Conservation (phyloP, 2,797 vertebrate species). For the Philypnodon macrostomus region DNA sequence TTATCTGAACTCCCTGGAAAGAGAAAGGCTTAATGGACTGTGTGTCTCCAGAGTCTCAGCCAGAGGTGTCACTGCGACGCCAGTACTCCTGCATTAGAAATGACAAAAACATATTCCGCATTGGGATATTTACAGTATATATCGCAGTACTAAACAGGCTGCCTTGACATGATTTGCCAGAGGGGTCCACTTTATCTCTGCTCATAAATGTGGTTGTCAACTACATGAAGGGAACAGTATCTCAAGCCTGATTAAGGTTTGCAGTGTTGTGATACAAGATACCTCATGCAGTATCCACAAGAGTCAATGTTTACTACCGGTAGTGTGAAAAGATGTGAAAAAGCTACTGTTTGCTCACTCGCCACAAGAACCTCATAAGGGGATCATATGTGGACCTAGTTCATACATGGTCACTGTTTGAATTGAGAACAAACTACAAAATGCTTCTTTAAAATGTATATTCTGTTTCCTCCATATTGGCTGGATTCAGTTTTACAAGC, state of each 20-base stretch:
- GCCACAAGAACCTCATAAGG: neutral
- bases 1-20: slow-evolving; percentile 21
- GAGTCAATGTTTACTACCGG: neutral
- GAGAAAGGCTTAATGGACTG: slow-evolving; percentile 27
- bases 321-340: too few relatives aligned
- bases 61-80: slow-evolving; percentile 37
- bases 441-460: too few relatives aligned
- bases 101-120: neutral
- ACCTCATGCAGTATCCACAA: neutral
- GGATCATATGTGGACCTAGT: neutral
- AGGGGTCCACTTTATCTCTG: too few relatives aligned
- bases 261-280: neutral
- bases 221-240: neutral
- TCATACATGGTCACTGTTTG: too few relatives aligned
- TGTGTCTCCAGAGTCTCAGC: slow-evolving; percentile 19
- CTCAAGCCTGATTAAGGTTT: neutral
- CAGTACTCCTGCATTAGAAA: neutral
- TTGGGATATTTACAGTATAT: neutral
- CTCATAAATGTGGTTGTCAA: too few relatives aligned
- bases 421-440: too few relatives aligned
- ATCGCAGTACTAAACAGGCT: too few relatives aligned
- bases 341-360: neutral
- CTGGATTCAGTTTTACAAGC: too few relatives aligned
- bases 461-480: too few relatives aligned
- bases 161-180: too few relatives aligned